Percentiles rank a stretch among this genome's conserved stretches.
Conservation (phyloP, 1,140 invertebrate species). For the Drosophila ohnishii region DNA sequence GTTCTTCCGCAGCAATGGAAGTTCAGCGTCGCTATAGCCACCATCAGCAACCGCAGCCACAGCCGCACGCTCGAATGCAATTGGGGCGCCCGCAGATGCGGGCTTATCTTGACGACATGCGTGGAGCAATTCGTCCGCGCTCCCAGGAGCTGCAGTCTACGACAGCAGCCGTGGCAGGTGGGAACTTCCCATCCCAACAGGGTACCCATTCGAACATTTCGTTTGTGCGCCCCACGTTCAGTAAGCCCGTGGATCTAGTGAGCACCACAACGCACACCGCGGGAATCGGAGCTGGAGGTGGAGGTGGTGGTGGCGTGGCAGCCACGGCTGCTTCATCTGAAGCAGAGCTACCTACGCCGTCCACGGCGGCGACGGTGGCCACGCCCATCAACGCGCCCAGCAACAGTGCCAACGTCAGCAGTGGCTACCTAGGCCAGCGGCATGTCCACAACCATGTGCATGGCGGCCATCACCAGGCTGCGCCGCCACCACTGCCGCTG, state of each 20-base stretch:
- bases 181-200: conserved; percentile 6
- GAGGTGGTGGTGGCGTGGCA: conserved; percentile 9
- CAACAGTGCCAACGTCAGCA: conserved; percentile 26
- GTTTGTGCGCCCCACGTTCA: conserved; percentile 76
- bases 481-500: conserved; percentile 7
- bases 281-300: background rate
- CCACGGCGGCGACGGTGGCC: conserved; percentile 18
- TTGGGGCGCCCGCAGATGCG: conserved; percentile 64
- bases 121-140: conserved; percentile 53
- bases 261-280: conserved; percentile 71
- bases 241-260: conserved; percentile 71
- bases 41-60: conserved; percentile 34
- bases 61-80: conserved; percentile 45
- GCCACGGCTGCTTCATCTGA: conserved; percentile 25
- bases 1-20: conserved; percentile 30
- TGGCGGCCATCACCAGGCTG: conserved; percentile 43
- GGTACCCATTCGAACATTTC: conserved; percentile 66
- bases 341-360: conserved; percentile 45
- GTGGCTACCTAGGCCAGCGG: conserved; percentile 37
- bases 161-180: conserved; percentile 22
- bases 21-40: conserved; percentile 55
- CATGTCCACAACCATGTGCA: conserved; percentile 51
- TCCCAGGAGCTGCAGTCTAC: conserved; percentile 60
- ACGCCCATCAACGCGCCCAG: conserved; percentile 18
- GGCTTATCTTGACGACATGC: conserved; percentile 64